Evolutionary conservation across 1,140 invertebrate species (phyloP), one percentile per base, ranked within the genome.

Genomic region (Drosophila jambulina): DNA sequence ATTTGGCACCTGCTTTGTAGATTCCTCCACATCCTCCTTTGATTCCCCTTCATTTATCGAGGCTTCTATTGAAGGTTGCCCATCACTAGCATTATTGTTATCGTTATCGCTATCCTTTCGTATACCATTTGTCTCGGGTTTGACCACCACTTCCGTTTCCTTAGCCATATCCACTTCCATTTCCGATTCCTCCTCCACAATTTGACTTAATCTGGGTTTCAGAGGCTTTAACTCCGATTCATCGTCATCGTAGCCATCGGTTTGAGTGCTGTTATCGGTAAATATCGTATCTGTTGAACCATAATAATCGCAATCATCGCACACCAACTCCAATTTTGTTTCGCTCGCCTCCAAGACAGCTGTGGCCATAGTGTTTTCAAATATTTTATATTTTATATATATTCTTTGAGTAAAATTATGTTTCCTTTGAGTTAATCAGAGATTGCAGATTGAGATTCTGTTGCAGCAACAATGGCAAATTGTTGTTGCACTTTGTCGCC

Each of bases 241-340:
- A 7, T 62, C 63, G 5, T 69, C 72, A 6, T 63, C 81, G 43
- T 70, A 82, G 43, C 53, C 62, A 13, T 91, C 86, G 12, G 82
- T 90, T 54, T 91, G 77, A 0, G 84, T 86, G 36, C 90, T 86
- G 51, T 86, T 91, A 74, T 91, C 90, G 38, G 85, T 82, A 43
- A 90, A 71, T 70, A 83, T 78, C n/a, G 63, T 63, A 10, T 78
- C 45, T 7, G 43, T 58, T 17, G 78, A 58, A 15, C 51, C 80
- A 62, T 67, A 82, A 46, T 80, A 85, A 42, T 91, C 86, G 59
- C 86, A 90, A 19, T 78, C 78, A 38, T 85, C 78, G 36, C 80
- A 91, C 15, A 69, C 64, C 74, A 84, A 43, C 27, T 80, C 80
- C 74, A 78, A 32, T 38, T 80, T 72, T 3, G 43, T 27, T 45